Evolutionary conservation across 92 coral and sea anemone species (phyloP).

Genomic region (Anthopleura xanthogrammica): DNA sequence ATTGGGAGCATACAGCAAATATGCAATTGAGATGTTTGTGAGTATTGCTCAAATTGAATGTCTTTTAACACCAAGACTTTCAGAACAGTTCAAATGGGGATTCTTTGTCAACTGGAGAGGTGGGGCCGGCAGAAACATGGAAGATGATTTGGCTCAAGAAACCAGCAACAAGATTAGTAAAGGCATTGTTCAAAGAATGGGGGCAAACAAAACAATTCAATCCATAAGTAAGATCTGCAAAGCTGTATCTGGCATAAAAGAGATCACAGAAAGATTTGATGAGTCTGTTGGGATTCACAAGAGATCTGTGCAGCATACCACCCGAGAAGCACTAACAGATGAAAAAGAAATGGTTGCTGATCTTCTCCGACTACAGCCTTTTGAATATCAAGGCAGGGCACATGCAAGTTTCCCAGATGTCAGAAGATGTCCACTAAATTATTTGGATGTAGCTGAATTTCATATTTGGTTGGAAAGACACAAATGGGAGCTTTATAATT

Average conservation of each 20-base stretch:
- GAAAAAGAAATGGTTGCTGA: conserved; percentile 57
- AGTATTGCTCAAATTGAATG: conserved; percentile 58
- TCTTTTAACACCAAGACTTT: conserved; percentile 38
- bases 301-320: conserved; percentile 66
- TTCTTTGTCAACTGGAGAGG: conserved; percentile 61
- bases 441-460: conserved; percentile 58
- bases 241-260: conserved; percentile 35
- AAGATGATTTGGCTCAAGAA: conserved; percentile 49
- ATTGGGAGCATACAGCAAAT: conserved; percentile 48
- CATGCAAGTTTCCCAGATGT: conserved; percentile 62
- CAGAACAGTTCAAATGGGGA: conserved; percentile 65
- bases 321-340: too few species aligned
- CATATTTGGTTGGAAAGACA: conserved; percentile 67
- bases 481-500: conserved; percentile 29
- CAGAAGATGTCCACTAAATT: conserved; percentile 49
- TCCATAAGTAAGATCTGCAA: conserved; percentile 41
- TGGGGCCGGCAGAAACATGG: conserved; percentile 44
- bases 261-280: conserved; percentile 38
- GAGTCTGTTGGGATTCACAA: conserved; percentile 57
- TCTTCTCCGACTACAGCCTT: conserved; percentile 35
- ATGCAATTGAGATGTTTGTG: conserved; percentile 55
- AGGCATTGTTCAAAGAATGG: conserved; percentile 55
- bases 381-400: conserved; percentile 1
- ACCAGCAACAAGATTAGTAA: conserved; percentile 36
- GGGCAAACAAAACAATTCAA: conserved; percentile 59